These are phyloP conservation scores for Neodontobutis hainanensis DNA, from an alignment of 2,113 vertebrate species.

Conservation along the genomic window DNA sequence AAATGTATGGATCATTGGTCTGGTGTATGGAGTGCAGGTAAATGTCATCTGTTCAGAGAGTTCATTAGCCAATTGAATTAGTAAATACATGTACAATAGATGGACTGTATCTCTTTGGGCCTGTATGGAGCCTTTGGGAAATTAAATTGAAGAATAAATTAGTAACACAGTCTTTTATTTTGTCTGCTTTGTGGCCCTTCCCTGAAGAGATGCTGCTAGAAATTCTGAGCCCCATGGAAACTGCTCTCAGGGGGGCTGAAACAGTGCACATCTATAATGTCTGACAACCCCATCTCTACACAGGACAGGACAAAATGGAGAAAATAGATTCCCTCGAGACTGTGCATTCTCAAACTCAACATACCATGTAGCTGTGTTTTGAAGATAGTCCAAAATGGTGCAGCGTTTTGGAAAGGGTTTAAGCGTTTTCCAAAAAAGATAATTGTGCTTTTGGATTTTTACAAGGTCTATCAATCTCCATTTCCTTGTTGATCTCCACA, in stretches of 20 bases:
- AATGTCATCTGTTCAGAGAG: slow-evolving; percentile 23
- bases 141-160: slow-evolving; percentile 49
- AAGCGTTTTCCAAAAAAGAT: slow-evolving; percentile 12
- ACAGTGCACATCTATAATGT: slow-evolving; percentile 47
- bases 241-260: slow-evolving; percentile 44
- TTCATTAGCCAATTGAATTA: slow-evolving; percentile 44
- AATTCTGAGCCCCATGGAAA: slow-evolving; percentile 36
- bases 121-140: slow-evolving; percentile 39
- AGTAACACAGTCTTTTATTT: slow-evolving; percentile 11
- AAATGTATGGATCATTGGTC: slow-evolving; percentile 17
- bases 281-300: slow-evolving; percentile 11
- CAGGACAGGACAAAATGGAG: slow-evolving; percentile 15
- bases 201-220: slow-evolving; percentile 26
- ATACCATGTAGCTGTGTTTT: slow-evolving; percentile 17
- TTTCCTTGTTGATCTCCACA: slow-evolving; percentile 39
- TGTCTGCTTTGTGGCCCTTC: slow-evolving; percentile 15
- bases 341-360: slow-evolving; percentile 28
- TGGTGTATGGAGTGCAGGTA: slow-evolving; percentile 15
- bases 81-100: slow-evolving; percentile 35
- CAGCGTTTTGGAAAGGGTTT: background rate
- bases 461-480: slow-evolving; percentile 49
- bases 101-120: slow-evolving; percentile 36
- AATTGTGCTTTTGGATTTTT: slow-evolving; percentile 32
- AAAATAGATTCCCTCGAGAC: slow-evolving; percentile 29
- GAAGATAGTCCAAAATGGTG: slow-evolving; percentile 21